Evolutionary conservation across 2,113 vertebrate genomes (phyloP).

Genomic region (Sapajus apella): DNA sequence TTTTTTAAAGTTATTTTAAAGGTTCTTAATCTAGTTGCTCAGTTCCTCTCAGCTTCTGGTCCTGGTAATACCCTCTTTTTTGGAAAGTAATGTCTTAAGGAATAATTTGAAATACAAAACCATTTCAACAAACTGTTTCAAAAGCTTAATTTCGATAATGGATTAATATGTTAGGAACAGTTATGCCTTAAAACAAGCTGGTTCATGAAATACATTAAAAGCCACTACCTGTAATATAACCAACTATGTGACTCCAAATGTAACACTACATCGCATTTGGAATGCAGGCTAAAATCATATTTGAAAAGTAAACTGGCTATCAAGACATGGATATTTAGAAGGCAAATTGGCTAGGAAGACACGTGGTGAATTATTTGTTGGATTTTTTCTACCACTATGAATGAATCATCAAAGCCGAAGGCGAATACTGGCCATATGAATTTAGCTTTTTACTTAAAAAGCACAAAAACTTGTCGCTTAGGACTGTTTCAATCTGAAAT

Average conservation of each 20-base stretch:
- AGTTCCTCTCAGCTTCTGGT: conserved; percentile 66
- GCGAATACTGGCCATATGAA: not conserved
- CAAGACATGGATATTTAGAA: not conserved
- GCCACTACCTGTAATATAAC: not conserved
- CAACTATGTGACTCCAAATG: not conserved
- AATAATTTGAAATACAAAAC: conserved; percentile 20
- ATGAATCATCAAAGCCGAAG: not conserved
- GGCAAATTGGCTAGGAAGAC: not conserved
- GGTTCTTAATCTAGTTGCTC: conserved; percentile 73
- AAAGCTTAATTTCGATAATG: conserved; percentile 18
- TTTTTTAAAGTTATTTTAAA: conserved; percentile 69
- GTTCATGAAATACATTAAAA: conserved; percentile 38
- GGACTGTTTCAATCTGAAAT: conserved; percentile 18
- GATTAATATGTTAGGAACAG: conserved; percentile 10
- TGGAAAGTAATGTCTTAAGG: conserved; percentile 67
- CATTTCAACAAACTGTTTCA: conserved; percentile 24
- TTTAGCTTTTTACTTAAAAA: not conserved
- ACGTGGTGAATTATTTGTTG: not conserved
- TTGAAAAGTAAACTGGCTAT: not conserved
- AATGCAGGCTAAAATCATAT: not conserved
- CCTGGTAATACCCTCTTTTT: conserved; percentile 18
- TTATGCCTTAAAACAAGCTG: not conserved
- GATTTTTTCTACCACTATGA: not conserved
- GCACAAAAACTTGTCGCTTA: not conserved
- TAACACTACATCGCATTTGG: not conserved